These are phyloP conservation scores for Serinus canaria DNA, from an alignment of 2,113 vertebrate genomes.

Conservation along the genomic window DNA sequence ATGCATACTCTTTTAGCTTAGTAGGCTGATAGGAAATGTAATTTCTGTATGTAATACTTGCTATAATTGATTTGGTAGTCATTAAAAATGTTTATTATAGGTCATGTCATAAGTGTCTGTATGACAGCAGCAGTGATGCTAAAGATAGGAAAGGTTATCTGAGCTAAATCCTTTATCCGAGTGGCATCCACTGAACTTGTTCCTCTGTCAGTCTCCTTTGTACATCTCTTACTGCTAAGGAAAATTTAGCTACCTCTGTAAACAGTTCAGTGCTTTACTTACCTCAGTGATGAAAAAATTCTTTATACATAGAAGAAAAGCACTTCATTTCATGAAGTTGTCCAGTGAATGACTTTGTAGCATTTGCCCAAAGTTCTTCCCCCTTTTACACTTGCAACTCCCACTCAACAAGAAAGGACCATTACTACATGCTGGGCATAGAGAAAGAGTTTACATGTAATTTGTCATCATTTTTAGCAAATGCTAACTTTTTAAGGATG, in stretches of 20 bases:
- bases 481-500: background rate
- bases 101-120: background rate
- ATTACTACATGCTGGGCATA: background rate
- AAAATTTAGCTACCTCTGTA: background rate
- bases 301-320: background rate
- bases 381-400: background rate
- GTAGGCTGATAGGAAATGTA: background rate
- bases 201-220: background rate
- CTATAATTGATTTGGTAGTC: background rate
- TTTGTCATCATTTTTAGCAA: background rate
- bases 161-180: background rate
- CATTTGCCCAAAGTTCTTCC: background rate
- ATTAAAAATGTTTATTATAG: background rate
- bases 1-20: background rate
- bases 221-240: background rate
- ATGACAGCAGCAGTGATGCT: background rate
- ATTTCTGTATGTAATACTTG: background rate
- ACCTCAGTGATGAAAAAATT: background rate
- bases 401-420: background rate
- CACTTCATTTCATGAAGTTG: background rate
- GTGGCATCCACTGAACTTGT: background rate
- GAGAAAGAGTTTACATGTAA: background rate
- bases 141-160: background rate
- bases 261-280: background rate
- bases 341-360: background rate